Conservation (phyloP, 2,888 invertebrate genomes). For the Latheticus oryzae region DNA sequence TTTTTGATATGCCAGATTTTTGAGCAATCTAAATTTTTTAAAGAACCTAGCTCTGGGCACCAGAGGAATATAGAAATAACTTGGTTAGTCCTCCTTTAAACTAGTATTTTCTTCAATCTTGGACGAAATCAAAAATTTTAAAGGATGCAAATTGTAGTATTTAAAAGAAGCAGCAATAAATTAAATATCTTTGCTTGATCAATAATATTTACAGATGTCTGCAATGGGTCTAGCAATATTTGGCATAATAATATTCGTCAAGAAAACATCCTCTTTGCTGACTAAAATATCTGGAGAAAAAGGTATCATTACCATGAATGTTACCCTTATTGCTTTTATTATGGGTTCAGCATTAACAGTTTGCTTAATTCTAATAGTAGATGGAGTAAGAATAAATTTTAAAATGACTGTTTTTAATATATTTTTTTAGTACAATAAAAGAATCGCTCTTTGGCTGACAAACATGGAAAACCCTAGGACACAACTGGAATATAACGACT, state of each 20-base stretch:
- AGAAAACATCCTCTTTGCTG: constrained; percentile 45
- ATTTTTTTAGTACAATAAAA: constrained; percentile 51
- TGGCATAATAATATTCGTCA: constrained; percentile 52
- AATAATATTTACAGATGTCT: constrained; percentile 44
- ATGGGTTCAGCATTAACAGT: constrained; percentile 52
- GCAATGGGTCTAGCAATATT: constrained; percentile 50
- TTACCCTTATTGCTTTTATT: constrained; percentile 46
- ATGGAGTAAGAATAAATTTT: constrained; percentile 45
- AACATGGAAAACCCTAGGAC: constrained; percentile 63
- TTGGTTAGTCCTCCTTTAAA: too few relatives aligned
- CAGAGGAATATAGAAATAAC: too few relatives aligned
- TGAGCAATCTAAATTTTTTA: too few relatives aligned
- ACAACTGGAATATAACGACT: constrained; percentile 58
- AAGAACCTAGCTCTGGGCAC: too few relatives aligned
- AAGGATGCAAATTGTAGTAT: too few relatives aligned
- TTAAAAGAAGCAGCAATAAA: too few relatives aligned
- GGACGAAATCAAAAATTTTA: too few relatives aligned
- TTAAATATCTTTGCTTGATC: not conserved
- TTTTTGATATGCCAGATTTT: too few relatives aligned
- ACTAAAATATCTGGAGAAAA: constrained; percentile 35
- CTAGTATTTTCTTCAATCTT: too few relatives aligned
- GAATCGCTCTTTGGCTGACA: constrained; percentile 57
- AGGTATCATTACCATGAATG: constrained; percentile 43
- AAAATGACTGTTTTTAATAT: not conserved
- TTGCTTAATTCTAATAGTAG: constrained; percentile 54